Conservation (phyloP, 2,888 invertebrate genomes). For the Stenchaetothrips biformis region DNA sequence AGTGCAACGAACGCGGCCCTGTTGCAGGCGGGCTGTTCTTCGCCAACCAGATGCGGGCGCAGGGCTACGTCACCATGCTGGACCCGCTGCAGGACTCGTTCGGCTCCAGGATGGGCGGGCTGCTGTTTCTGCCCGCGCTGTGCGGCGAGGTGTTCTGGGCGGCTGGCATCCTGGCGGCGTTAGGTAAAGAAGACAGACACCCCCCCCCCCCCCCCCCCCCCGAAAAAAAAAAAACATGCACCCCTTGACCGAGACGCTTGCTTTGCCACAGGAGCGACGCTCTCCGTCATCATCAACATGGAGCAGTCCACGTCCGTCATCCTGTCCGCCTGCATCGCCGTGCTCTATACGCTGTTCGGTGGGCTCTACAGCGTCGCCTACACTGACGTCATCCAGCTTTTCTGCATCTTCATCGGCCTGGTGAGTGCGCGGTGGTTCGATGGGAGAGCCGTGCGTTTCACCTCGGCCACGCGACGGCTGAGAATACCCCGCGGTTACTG, state of each 20-base stretch:
- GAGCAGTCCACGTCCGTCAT: slow-evolving; percentile 89
- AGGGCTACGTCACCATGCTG: slow-evolving; percentile 97
- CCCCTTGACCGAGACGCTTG: not conserved
- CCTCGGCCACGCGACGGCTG: too few species aligned
- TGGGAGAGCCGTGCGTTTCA: too few species aligned
- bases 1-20: slow-evolving; percentile 31
- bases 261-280: slow-evolving; percentile 71
- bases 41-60: slow-evolving; percentile 94
- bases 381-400: slow-evolving; percentile 96
- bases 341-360: slow-evolving; percentile 95
- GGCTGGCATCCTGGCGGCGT: slow-evolving; percentile 92
- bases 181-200: slow-evolving; percentile 56
- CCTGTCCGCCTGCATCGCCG: slow-evolving; percentile 91
- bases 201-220: too few species aligned
- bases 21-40: slow-evolving; percentile 88
- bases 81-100: slow-evolving; percentile 96
- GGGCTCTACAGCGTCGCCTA: slow-evolving; percentile 98
- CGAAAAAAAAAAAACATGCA: not conserved
- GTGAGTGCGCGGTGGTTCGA: slow-evolving; percentile 48
- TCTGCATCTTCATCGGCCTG: slow-evolving; percentile 95
- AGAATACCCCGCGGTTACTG: too few species aligned
- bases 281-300: slow-evolving; percentile 95
- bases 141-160: slow-evolving; percentile 99
- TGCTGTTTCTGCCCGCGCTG: slow-evolving; percentile 91
- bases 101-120: slow-evolving; percentile 95